phyloP scores from a whole-genome alignment of 2,888 invertebrate genomes.

The Tiliacea citrago region DNA sequence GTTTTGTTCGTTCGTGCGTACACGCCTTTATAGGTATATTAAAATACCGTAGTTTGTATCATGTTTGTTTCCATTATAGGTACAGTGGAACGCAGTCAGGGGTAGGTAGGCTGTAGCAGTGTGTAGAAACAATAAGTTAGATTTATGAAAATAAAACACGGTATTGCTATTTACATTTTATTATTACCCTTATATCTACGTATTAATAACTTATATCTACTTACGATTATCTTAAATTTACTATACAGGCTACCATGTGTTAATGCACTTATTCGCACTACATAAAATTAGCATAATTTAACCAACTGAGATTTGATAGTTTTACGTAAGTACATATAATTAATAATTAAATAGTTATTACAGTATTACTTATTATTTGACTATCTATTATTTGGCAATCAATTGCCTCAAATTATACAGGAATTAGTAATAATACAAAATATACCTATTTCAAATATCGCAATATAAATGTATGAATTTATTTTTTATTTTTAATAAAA shows the following conservation, averaged over 20 bases:
- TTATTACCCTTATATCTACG: background rate
- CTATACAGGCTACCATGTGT: constrained; percentile 13
- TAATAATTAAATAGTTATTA: background rate
- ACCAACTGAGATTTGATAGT: background rate
- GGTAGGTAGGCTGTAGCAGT: too few species aligned
- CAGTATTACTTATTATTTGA: background rate
- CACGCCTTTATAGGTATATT: too few species aligned
- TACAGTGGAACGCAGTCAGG: too few species aligned
- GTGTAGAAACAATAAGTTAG: background rate
- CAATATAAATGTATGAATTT: background rate
- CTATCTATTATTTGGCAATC: background rate
- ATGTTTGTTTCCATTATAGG: too few species aligned
- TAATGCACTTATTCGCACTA: constrained; percentile 17
- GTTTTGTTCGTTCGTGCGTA: too few species aligned
- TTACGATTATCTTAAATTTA: background rate
- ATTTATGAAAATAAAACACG: constrained; percentile 11
- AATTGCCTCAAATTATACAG: constrained; percentile 11
- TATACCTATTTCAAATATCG: background rate
- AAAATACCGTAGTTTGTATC: too few species aligned
- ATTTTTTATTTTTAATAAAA: background rate
- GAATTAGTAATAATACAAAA: constrained; percentile 10
- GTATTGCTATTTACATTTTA: constrained; percentile 1
- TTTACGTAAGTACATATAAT: background rate
- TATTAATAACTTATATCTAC: background rate
- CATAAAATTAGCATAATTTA: background rate